Percentiles rank a stretch among this genome's conserved stretches.
These are phyloP conservation scores for Scarus forsteni DNA, from an alignment of 2,797 vertebrate genomes.

Conservation along the genomic window DNA sequence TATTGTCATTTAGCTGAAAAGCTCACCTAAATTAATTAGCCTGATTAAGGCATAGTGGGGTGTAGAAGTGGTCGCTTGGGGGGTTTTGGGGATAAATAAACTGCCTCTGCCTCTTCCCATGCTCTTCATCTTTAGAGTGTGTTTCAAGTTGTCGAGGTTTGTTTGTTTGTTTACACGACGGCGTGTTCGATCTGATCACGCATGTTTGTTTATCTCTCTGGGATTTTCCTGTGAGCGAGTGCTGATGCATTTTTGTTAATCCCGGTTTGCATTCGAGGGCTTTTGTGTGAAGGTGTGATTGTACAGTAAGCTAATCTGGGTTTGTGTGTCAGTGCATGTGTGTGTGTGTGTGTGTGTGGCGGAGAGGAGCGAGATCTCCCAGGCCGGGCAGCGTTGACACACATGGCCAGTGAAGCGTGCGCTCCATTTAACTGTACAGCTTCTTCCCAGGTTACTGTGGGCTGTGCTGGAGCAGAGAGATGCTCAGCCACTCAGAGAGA, in stretches of 20 bases:
- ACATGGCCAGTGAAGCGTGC: conserved; percentile 76
- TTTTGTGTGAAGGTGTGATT: conserved; percentile 33
- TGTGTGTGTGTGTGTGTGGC: conserved; percentile 22
- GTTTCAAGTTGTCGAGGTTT: conserved; percentile 41
- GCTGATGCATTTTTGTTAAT: conserved; percentile 24
- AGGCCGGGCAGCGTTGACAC: conserved; percentile 65
- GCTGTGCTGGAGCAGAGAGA: conserved; percentile 36
- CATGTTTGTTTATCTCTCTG: conserved; percentile 18
- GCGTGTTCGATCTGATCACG: conserved; percentile 20
- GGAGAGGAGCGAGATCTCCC: conserved; percentile 60
- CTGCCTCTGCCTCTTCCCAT: conserved; percentile 34
- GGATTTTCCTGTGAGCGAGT: conserved; percentile 6
- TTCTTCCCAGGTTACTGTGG: conserved; percentile 61
- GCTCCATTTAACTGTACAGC: conserved; percentile 76
- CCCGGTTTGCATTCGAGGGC: conserved; percentile 25
- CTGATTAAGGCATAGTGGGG: conserved; percentile 96
- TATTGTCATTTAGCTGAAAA: conserved; percentile 98
- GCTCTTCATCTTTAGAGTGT: conserved; percentile 45
- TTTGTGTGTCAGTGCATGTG: conserved; percentile 37
- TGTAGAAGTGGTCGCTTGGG: conserved; percentile 87
- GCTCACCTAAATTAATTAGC: conserved; percentile 99
- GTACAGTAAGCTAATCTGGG: conserved; percentile 52
- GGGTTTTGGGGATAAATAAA: conserved; percentile 76
- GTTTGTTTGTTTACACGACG: conserved; percentile 49
- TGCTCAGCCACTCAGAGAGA: conserved; percentile 36